Percentiles rank a stretch among this genome's conserved stretches.
Evolutionary conservation across 92 coral and sea anemone species (phyloP).

Genomic region (Hydrozoanthus gracilis): DNA sequence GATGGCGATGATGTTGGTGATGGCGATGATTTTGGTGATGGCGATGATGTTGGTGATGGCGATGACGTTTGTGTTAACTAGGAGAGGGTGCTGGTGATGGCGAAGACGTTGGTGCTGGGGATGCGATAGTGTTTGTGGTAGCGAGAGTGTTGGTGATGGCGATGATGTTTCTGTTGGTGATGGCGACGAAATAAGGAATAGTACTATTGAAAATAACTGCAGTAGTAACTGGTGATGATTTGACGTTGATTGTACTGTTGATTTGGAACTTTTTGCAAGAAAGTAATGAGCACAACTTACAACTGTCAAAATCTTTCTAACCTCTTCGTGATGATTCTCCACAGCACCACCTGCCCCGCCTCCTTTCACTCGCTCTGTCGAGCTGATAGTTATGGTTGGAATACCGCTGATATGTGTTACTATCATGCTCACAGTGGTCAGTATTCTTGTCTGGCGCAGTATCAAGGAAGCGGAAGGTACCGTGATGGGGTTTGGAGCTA

Average conservation of each 20-base stretch:
- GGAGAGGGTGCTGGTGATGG: background rate
- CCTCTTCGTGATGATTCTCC: background rate
- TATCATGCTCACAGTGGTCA: constrained; percentile 73
- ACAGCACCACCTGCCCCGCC: constrained; percentile 59
- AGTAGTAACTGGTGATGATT: background rate
- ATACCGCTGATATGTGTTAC: constrained; percentile 78
- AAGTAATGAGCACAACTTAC: background rate
- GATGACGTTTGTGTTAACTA: background rate
- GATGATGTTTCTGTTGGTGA: no score
- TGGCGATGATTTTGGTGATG: background rate
- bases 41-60: background rate
- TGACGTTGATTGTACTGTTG: background rate
- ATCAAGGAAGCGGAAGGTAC: constrained; percentile 83
- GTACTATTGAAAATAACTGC: no score
- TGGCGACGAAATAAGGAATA: no score
- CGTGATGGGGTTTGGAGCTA: constrained; percentile 76
- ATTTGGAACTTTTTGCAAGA: background rate
- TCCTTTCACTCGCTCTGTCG: constrained; percentile 76
- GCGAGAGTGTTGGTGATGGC: background rate
- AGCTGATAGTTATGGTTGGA: constrained; percentile 79
- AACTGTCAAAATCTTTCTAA: background rate
- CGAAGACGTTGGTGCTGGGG: background rate
- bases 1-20: background rate
- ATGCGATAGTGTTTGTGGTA: background rate
- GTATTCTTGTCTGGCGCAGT: constrained; percentile 67